A percentile compares a stretch with the other conserved stretches of the same genome.
These are phyloP conservation scores for Chrosomus eos DNA, from an alignment of 2,797 vertebrate genomes.

Conservation along the genomic window DNA sequence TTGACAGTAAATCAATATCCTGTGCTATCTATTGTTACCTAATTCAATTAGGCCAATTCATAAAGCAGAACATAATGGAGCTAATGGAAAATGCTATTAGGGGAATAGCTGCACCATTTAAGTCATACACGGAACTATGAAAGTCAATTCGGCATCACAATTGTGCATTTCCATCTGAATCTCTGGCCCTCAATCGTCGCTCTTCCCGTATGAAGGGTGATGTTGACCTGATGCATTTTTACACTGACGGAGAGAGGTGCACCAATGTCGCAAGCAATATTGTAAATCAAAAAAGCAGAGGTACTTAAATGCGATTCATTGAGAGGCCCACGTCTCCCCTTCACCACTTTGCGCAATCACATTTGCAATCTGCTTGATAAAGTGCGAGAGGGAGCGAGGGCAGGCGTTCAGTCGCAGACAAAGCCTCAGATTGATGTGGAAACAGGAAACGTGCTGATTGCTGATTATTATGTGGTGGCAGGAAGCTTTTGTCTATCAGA, in stretches of 20 bases:
- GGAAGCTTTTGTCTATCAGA: slow-evolving; percentile 59
- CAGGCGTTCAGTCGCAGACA: slow-evolving; percentile 32
- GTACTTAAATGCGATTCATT: slow-evolving; percentile 53
- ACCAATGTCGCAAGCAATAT: slow-evolving; percentile 55
- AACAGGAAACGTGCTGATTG: slow-evolving; percentile 52
- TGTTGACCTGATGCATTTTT: slow-evolving; percentile 50
- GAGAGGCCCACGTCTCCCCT: slow-evolving; percentile 34
- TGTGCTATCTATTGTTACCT: slow-evolving; percentile 58
- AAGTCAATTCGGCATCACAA: slow-evolving; percentile 42
- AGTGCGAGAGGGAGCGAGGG: slow-evolving; percentile 36
- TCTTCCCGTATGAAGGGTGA: slow-evolving; percentile 14
- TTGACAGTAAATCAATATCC: slow-evolving; percentile 64
- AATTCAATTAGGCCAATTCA: slow-evolving; percentile 65
- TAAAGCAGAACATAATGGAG: slow-evolving; percentile 57
- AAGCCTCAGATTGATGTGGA: slow-evolving; percentile 42
- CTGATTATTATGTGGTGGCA: slow-evolving; percentile 56
- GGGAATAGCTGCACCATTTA: slow-evolving; percentile 34
- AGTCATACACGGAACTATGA: slow-evolving; percentile 23
- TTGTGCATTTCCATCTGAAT: slow-evolving; percentile 51
- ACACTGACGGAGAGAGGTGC: slow-evolving; percentile 34
- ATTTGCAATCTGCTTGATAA: slow-evolving; percentile 62
- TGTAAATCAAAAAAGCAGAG: slow-evolving; percentile 60
- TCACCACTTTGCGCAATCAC: slow-evolving; percentile 48
- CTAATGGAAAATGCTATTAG: slow-evolving; percentile 43
- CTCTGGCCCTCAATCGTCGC: slow-evolving; percentile 11